Conservation (phyloP, 2,888 invertebrate genomes). For the Stenichneumon culpator region DNA sequence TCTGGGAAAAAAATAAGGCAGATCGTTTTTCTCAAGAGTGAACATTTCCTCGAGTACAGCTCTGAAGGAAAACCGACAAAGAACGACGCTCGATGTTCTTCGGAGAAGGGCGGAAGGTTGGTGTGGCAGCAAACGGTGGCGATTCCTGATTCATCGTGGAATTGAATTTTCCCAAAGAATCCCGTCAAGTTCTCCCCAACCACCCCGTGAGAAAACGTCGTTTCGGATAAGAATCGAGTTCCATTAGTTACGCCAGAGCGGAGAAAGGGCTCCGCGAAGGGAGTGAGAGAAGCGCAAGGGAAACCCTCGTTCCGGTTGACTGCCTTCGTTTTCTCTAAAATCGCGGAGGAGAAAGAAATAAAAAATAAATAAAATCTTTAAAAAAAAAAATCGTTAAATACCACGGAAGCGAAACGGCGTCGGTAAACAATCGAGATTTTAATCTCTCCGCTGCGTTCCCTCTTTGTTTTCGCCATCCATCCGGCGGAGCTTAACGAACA, state of each 20-base stretch:
- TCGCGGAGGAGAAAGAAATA: conserved; percentile 6
- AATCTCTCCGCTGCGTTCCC: conserved; percentile 5
- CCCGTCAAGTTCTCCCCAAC: background rate
- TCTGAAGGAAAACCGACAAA: background rate
- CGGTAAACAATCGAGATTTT: conserved; percentile 36
- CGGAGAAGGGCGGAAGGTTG: background rate
- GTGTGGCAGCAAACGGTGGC: background rate
- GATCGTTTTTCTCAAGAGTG: background rate
- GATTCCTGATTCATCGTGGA: conserved; percentile 14
- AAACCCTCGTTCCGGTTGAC: background rate
- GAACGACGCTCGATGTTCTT: too few relatives aligned
- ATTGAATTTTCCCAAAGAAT: conserved; percentile 48
- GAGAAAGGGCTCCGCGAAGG: conserved; percentile 5
- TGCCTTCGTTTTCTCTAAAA: background rate
- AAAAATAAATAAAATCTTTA: conserved; percentile 7
- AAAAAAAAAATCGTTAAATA: conserved; percentile 38
- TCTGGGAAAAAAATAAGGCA: background rate
- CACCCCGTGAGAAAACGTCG: background rate
- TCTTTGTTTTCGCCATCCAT: background rate
- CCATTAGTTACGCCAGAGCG: conserved; percentile 33
- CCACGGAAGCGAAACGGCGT: conserved; percentile 8
- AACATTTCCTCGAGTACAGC: conserved; percentile 3
- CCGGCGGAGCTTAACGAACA: background rate
- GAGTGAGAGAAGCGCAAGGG: background rate
- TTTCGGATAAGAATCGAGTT: conserved; percentile 50